phyloP scores from a whole-genome alignment of 2,113 vertebrate species.

The Grallaria varia region DNA sequence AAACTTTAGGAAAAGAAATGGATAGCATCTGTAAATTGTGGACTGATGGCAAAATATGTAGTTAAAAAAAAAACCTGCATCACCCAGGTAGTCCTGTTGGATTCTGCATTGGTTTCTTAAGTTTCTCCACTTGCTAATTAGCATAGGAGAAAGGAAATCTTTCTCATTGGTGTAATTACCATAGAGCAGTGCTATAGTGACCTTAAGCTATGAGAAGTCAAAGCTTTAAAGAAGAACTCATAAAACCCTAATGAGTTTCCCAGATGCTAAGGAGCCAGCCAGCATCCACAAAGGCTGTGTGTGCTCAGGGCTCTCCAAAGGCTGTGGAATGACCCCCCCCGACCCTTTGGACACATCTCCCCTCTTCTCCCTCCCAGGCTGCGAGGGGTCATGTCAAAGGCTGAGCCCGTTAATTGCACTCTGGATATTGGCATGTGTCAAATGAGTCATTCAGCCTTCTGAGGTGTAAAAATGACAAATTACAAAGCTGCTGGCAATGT shows the following conservation, averaged over 20 bases:
- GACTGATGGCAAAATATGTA: background rate
- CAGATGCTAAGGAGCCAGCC: background rate
- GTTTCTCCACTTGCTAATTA: slow-evolving; percentile 11
- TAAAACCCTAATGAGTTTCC: slow-evolving; percentile 7
- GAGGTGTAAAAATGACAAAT: background rate
- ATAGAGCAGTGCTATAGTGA: background rate
- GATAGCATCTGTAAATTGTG: background rate
- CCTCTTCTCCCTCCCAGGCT: background rate
- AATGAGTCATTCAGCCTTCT: background rate
- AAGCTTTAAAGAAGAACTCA: background rate
- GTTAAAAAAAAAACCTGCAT: background rate
- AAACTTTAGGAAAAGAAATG: background rate
- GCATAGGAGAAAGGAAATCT: background rate
- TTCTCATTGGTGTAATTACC: background rate
- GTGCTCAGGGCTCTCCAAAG: background rate
- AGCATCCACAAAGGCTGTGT: background rate
- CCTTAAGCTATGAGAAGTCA: background rate
- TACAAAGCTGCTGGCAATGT: background rate
- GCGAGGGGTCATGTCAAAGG: background rate
- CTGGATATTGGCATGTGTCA: background rate
- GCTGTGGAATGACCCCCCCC: background rate
- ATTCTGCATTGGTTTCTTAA: background rate
- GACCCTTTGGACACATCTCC: background rate
- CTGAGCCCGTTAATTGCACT: background rate
- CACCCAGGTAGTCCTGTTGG: background rate